Base-by-base conservation (phyloP, 2,113 vertebrate genomes). In the Eubucco bourcierii region DNA sequence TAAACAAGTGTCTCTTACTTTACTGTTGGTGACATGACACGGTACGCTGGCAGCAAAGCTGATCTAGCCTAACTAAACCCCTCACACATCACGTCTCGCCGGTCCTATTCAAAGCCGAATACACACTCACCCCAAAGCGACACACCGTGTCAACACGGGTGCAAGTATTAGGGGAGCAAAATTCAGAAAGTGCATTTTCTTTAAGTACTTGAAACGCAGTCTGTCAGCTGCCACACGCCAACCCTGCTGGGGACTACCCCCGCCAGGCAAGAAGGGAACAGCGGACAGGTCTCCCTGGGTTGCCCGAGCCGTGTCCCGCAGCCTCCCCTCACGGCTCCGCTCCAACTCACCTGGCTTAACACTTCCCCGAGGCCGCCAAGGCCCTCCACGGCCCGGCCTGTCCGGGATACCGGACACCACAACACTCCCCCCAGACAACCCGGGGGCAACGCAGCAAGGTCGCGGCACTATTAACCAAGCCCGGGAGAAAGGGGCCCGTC, bases 131-230 rank as follows among this genome's bases (percentile, higher is more conserved):
- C 17, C 59, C 19, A 2, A 5, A 37, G 33, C 0, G 39, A 4
- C 2, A 12, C 16, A 27, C 9, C 5, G 2, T 1, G 41, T 2
- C 71, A 2, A 80, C 75, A 10, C 0, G 3, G 31, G 2, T 8
- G 9, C 56, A 14, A 37, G 2, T 8, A 5, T 1, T 0, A 20
- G 39, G 10, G 41, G 47, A 10, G 6, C 29, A 34, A 25, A 33
- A 29, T n/a, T n/a, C 60, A n/a, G 41, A 47, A 31, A 72, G 68
- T 3, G 50, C 28, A 2, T 29, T 15, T 21, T 7, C 68, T 8
- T 4, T 4, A 46, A 76, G 67, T 8, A 13, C 37, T 9, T 1
- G 20, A 13, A 13, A 25, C 27, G 5, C 33, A 5, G 28, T 3
- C 34, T 5, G 64, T 33, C 11, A 6, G 28, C 37, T 4, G 41